Evolutionary conservation across 2,888 invertebrate species (phyloP), one percentile per base, ranked within the genome.

Genomic region (Phyto melanocephala): DNA sequence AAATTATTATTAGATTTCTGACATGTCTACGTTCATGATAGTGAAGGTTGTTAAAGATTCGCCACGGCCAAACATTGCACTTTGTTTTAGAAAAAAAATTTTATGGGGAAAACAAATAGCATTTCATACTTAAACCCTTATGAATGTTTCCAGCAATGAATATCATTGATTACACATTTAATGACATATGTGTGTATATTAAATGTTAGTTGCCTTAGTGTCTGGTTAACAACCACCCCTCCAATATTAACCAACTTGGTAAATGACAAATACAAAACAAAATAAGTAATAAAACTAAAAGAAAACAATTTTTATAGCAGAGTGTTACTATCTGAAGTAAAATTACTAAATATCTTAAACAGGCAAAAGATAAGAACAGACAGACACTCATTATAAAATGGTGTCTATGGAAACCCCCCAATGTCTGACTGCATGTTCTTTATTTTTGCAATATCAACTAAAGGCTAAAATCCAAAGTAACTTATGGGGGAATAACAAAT

Each of bases 341-440:
- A 17, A 54, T 74, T 17, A 74, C 63, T 45, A 45, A 74, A 37
- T 63, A 60, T 17, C 7, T 8, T 15, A 52, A 37, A 50, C 35
- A 68, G 28, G 17, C 2, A 20, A 42, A 37, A 67, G 58, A 76
- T 76, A 76, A 67, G 58, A 60, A 35, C n/a, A 15, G 4, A 1
- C 10, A 60, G 11, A 22, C 1, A 50, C n/a, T 17, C 15, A 28
- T 2, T 15, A 45, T 4, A 42, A 13, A 17, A n/a, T 37, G 28
- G 15, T 3, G 20, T n/a, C 76, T 45, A 62, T 60, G 76, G 60
- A 77, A 60, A 52, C 60, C 76, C 68, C 76, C 17, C 40, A 10
- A 22, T 56, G 13, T 3, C 1, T 1, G 1, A 0, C 10, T 13
- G 0, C 6, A 17, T 37, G 28, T 20, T 37, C 8, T 1, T 28